A percentile compares a stretch with the other conserved stretches of the same genome.
Evolutionary conservation across 1,140 invertebrate genomes (phyloP).

Genomic region (Schlechtendalia chinensis): DNA sequence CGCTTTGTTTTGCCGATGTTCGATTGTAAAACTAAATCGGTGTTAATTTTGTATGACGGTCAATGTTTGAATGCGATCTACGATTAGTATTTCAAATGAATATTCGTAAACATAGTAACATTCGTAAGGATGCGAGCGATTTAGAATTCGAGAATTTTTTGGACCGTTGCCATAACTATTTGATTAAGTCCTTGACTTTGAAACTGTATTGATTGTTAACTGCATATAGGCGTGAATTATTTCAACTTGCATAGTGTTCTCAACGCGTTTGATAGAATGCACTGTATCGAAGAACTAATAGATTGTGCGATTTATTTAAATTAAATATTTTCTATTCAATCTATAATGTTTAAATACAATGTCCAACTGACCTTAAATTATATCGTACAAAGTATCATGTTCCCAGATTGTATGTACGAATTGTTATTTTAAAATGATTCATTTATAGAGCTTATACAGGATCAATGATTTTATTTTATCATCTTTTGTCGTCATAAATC

Average conservation of each 20-base stretch:
- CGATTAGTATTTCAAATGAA: neutral
- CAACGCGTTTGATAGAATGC: neutral
- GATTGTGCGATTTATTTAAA: neutral
- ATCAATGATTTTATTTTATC: too few relatives aligned
- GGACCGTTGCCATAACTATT: neutral
- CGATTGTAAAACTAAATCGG: neutral
- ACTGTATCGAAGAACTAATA: neutral
- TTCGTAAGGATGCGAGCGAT: neutral
- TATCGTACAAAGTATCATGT: neutral
- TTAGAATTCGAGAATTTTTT: neutral
- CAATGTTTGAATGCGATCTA: neutral
- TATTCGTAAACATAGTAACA: neutral
- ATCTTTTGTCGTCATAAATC: too few relatives aligned
- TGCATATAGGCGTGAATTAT: neutral
- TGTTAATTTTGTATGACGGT: neutral
- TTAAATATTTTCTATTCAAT: neutral
- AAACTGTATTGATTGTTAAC: constrained; percentile 8
- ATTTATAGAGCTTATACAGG: too few relatives aligned
- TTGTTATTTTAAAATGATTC: neutral
- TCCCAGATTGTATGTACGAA: neutral
- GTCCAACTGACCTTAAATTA: neutral
- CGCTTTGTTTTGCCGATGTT: neutral
- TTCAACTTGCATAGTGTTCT: neutral
- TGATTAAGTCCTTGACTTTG: constrained; percentile 3
- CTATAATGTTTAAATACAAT: neutral